Conservation (phyloP, 2,797 vertebrate genomes). For the Lateolabrax maculatus region DNA sequence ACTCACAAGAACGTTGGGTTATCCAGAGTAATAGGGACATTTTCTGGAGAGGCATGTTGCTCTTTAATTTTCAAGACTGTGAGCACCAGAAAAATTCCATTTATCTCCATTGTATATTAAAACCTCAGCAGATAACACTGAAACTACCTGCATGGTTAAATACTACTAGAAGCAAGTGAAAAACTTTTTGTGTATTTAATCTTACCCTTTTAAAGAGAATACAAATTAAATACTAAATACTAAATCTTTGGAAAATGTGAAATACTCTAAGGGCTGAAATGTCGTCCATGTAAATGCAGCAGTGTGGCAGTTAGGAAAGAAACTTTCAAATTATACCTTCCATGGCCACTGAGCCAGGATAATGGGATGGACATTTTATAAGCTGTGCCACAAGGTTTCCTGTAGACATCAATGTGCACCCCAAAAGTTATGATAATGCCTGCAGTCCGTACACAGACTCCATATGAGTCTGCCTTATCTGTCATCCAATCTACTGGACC, state of each 20-base stretch:
- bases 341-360: no score
- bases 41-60: no score
- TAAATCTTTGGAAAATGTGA: no score
- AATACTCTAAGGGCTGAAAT: no score
- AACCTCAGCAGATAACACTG: not conserved
- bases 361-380: no score
- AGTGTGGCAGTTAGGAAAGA: no score
- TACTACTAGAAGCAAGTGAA: no score
- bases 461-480: not conserved
- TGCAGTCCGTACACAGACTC: not conserved
- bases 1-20: not conserved
- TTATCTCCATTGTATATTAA: not conserved
- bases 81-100: not conserved
- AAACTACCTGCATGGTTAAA: not conserved
- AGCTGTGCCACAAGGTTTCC: no score
- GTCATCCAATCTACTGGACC: not conserved
- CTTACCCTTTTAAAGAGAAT: not conserved
- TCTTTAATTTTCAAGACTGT: no score
- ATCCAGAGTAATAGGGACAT: not conserved
- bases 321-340: no score
- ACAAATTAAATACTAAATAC: no score
- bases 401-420: not conserved
- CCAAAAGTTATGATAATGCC: not conserved
- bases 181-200: not conserved
- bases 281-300: no score